Evolutionary conservation across 2,888 invertebrate species (phyloP).

Genomic region (Lamellibrachia satsuma): DNA sequence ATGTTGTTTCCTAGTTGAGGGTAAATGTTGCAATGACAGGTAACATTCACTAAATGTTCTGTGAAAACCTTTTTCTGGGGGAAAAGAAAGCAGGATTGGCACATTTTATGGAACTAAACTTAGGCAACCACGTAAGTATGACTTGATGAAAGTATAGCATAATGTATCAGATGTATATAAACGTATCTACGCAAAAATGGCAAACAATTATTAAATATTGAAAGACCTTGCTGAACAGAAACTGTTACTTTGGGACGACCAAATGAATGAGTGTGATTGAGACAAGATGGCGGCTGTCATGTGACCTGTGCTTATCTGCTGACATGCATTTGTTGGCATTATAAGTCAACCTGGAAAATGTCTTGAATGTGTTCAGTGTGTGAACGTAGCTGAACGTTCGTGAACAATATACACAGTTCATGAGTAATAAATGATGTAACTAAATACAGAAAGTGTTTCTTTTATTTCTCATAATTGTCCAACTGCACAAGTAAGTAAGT

Average conservation of each 20-base stretch:
- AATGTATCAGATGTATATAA: neutral
- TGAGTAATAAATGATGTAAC: constrained; percentile 17
- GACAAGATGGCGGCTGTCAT: neutral
- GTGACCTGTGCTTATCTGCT: neutral
- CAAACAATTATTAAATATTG: neutral
- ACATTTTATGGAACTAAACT: neutral
- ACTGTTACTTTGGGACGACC: neutral
- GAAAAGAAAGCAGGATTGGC: neutral
- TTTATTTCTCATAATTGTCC: neutral
- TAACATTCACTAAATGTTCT: neutral
- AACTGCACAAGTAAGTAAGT: neutral
- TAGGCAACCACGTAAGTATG: neutral
- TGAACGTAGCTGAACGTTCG: constrained; percentile 10
- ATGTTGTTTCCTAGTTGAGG: neutral
- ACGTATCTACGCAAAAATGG: neutral
- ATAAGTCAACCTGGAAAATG: neutral
- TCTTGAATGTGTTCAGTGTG: neutral
- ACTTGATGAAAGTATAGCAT: constrained; percentile 17
- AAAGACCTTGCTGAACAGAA: neutral
- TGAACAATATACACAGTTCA: neutral
- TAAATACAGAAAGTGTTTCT: neutral
- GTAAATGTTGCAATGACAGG: neutral
- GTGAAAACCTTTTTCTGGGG: neutral
- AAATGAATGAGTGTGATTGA: neutral
- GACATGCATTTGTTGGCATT: neutral